Evolutionary conservation across 2,888 invertebrate species (phyloP), one percentile per base, ranked within the genome.

Genomic region (Agrenia bidenticulata): DNA sequence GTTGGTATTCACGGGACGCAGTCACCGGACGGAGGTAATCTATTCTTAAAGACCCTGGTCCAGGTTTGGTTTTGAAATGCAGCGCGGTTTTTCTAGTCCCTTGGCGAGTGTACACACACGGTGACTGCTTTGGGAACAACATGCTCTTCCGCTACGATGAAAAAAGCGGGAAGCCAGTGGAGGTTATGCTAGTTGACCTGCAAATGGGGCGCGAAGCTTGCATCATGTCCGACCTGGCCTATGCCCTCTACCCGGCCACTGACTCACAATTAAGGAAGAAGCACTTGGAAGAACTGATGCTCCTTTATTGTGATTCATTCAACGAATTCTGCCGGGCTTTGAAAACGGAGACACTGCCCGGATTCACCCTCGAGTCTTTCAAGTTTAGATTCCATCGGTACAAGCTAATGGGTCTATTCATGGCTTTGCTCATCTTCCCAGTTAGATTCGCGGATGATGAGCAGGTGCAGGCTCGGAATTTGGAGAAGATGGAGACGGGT

Each of bases 101-200:
- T 1, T 65, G 68, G 64, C n/a, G 56, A 13, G 27, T 64, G 9
- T 49, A 64, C 11, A n/a, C 24, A 24, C 68, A 68, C 19, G 68
- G 64, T 11, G 64, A 64, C 32, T 32, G 59, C 2, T 62, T 61
- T 55, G 53, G 51, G 13, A 68, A 68, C 37, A 68, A 68, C 32
- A 45, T 68, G 59, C 42, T 67, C 0, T 67, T 70, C 62, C 53
- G 54, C 9, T 41, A 58, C 17, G 53, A 69, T 21, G 42, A 56
- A 15, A 19, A 17, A 17, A 65, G 41, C 1, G 55, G 54, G 0
- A 49, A 53, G 32, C 64, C 69, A 0, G 59, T 57, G 13, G 42
- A 61, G 5, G 56, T 64, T 1, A 58, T 61, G 19, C 24, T 69
- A 1, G n/a, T 69, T 1, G 69, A 69, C 26, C 58, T 69, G n/a